Percentiles rank a stretch among this genome's conserved stretches.
These are phyloP conservation scores for Henicopernis longicauda DNA, from an alignment of 2,113 vertebrate genomes.

Conservation along the genomic window DNA sequence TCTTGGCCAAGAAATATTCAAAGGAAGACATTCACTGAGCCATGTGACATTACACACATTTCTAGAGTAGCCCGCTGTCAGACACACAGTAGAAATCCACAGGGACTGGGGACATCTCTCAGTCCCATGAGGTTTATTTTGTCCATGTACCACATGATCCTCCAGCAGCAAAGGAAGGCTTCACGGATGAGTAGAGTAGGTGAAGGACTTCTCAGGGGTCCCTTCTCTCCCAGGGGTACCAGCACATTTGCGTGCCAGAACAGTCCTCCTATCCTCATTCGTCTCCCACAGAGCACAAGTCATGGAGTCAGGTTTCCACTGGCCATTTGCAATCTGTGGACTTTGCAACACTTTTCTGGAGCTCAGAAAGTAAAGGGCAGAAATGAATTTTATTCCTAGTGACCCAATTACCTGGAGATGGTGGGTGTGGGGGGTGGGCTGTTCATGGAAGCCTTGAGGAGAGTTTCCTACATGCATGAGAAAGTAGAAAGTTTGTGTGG, in stretches of 20 bases:
- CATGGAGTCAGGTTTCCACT: neutral
- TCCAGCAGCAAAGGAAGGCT: neutral
- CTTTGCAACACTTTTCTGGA: neutral
- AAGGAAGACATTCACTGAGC: neutral
- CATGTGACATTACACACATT: too few relatives aligned
- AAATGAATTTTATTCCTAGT: neutral
- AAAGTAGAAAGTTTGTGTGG: neutral
- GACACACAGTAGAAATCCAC: neutral
- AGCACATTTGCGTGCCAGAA: neutral
- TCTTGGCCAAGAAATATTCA: neutral
- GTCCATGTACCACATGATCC: neutral
- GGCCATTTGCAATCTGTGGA: neutral
- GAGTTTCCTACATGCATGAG: neutral
- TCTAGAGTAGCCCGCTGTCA: neutral
- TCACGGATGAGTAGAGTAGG: neutral
- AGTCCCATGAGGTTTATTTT: neutral
- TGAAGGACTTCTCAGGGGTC: neutral
- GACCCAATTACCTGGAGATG: neutral
- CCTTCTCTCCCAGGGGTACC: neutral
- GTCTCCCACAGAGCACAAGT: neutral
- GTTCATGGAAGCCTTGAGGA: neutral
- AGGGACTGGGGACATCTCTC: neutral
- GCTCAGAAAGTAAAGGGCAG: neutral
- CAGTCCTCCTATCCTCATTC: neutral
- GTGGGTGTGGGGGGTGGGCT: too few relatives aligned